phyloP scores from a whole-genome alignment of 2,888 invertebrate species.

The Lithophane leautieri region DNA sequence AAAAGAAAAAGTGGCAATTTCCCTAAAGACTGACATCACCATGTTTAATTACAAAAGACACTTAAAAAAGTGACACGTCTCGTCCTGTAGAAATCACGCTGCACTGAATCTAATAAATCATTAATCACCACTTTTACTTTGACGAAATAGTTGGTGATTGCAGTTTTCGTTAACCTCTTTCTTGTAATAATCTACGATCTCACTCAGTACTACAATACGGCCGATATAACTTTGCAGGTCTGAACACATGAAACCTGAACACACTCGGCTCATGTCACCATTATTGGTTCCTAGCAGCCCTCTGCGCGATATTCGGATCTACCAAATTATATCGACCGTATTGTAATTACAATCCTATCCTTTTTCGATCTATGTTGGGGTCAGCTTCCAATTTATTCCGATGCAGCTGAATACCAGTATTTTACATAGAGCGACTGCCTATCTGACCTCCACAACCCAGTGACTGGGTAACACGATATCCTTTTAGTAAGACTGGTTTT shows the following conservation, averaged over 20 bases:
- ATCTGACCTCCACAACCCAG: neutral
- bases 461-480: neutral
- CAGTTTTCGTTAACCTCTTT: neutral
- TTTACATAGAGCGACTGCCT: neutral
- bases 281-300: too few relatives aligned
- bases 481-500: neutral
- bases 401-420: neutral
- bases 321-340: too few relatives aligned
- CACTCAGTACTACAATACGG: too few relatives aligned
- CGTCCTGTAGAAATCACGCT: neutral
- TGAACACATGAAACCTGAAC: too few relatives aligned
- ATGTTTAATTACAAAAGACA: neutral
- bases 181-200: too few relatives aligned
- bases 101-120: neutral
- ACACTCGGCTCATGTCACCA: too few relatives aligned
- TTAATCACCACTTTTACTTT: conserved; percentile 4
- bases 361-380: neutral
- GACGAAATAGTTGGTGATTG: neutral
- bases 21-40: too few relatives aligned
- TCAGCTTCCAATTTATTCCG: neutral
- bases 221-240: too few relatives aligned
- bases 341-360: neutral
- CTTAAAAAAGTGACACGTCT: neutral
- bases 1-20: too few relatives aligned
- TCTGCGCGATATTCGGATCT: too few relatives aligned